These are phyloP conservation scores for Carpatolechia fugitivella DNA, from an alignment of 2,888 invertebrate species.

Conservation along the genomic window DNA sequence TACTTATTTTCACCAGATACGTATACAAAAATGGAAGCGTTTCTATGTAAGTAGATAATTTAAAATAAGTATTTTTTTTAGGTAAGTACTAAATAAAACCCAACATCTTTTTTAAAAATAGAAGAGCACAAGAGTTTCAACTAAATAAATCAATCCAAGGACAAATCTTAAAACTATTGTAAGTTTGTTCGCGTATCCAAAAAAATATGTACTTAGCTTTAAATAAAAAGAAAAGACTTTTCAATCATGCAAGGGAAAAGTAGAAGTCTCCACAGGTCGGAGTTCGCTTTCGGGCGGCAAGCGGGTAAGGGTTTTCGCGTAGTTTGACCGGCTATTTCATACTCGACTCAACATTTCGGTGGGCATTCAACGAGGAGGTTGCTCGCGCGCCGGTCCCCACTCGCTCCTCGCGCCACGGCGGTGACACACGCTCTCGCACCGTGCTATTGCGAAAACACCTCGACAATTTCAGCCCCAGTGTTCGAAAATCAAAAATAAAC, in stretches of 20 bases:
- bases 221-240: too few species aligned
- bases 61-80: too few species aligned
- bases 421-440: constrained; percentile 53
- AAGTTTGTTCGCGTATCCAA: too few species aligned
- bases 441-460: constrained; percentile 35
- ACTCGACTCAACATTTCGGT: constrained; percentile 75
- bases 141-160: neutral
- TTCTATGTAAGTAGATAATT: too few species aligned
- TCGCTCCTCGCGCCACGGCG: constrained; percentile 58
- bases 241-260: neutral
- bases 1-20: too few species aligned
- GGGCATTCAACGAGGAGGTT: constrained; percentile 78
- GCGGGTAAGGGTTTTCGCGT: constrained; percentile 76
- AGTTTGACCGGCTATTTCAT: constrained; percentile 76
- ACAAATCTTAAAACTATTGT: too few species aligned
- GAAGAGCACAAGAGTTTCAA: neutral
- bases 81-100: too few species aligned
- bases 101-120: neutral
- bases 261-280: constrained; percentile 55
- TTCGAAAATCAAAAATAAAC: constrained; percentile 29
- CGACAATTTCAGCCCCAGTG: constrained; percentile 37
- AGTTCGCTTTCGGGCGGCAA: constrained; percentile 58
- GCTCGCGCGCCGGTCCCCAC: constrained; percentile 73
- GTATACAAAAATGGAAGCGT: too few species aligned
- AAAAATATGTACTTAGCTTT: too few species aligned